These are phyloP conservation scores for Leucoraja erinaceus DNA, from an alignment of 2,113 vertebrate genomes.

Conservation along the genomic window DNA sequence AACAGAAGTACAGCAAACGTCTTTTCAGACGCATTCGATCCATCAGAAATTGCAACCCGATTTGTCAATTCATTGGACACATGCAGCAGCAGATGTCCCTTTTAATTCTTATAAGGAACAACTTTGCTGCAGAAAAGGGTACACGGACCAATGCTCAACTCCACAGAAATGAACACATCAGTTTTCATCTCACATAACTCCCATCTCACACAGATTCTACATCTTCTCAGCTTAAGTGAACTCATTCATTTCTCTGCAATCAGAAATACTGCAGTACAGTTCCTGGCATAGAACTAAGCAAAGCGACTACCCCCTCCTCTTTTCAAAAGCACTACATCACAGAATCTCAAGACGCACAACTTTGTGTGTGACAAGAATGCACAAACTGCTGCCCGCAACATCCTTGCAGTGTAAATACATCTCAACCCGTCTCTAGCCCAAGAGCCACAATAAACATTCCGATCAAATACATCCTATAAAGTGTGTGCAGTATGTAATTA, in stretches of 20 bases:
- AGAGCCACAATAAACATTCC: not conserved
- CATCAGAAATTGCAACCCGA: not conserved
- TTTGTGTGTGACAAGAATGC: slow-evolving; percentile 27
- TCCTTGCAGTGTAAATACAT: not conserved
- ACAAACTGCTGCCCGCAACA: not conserved
- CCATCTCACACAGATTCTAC: not conserved
- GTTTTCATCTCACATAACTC: not conserved
- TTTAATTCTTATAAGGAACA: not conserved
- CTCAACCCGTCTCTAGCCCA: not conserved
- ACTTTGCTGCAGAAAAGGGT: not conserved
- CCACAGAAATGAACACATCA: not conserved
- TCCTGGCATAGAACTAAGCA: not conserved
- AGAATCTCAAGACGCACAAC: not conserved
- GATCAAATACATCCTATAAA: not conserved
- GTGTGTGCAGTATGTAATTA: not conserved
- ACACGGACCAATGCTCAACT: too few species aligned
- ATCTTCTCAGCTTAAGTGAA: slow-evolving; percentile 6
- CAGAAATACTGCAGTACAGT: slow-evolving; percentile 16
- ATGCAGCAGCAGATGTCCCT: not conserved
- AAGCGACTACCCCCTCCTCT: not conserved
- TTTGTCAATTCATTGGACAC: not conserved
- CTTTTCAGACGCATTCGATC: not conserved
- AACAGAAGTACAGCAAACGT: not conserved
- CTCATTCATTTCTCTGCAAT: not conserved
- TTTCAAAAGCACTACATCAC: slow-evolving; percentile 17